Percentiles rank a stretch among this genome's conserved stretches.
Conservation (phyloP, 2,888 invertebrate species). For the Drosophila neonasuta region DNA sequence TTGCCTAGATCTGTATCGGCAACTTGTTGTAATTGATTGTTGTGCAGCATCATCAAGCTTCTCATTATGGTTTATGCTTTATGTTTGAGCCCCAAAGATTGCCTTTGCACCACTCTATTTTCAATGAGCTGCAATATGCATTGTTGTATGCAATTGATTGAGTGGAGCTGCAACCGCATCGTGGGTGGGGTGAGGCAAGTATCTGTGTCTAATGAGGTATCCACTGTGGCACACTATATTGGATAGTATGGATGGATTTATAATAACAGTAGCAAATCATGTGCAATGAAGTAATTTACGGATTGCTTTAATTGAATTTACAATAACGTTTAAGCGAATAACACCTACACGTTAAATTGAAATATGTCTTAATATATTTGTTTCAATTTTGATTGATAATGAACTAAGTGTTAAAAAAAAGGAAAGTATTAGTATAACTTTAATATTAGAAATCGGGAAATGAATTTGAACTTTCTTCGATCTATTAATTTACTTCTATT, state of each 20-base stretch:
- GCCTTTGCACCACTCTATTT: conserved; percentile 25
- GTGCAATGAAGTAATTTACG: background rate
- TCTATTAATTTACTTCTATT: too few relatives aligned
- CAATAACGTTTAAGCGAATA: background rate
- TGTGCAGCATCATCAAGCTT: conserved; percentile 67
- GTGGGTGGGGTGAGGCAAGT: conserved; percentile 19
- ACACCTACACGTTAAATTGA: background rate
- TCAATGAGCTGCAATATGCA: conserved; percentile 45
- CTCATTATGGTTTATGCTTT: conserved; percentile 35
- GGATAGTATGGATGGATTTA: conserved; percentile 6
- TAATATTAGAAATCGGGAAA: too few relatives aligned
- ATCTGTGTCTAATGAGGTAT: conserved; percentile 33
- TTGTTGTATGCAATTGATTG: conserved; percentile 34
- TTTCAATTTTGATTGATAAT: too few relatives aligned
- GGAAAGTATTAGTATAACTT: too few relatives aligned
- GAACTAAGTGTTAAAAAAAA: too few relatives aligned
- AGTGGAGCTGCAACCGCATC: conserved; percentile 30
- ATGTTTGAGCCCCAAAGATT: conserved; percentile 19
- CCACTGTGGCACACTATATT: conserved; percentile 21
- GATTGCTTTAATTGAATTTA: background rate
- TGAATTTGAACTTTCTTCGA: too few relatives aligned
- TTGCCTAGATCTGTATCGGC: conserved; percentile 50
- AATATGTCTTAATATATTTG: too few relatives aligned
- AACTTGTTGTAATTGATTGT: conserved; percentile 75
- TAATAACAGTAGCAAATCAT: conserved; percentile 7